Evolutionary conservation across 92 coral and sea anemone genomes (phyloP).

Genomic region (Zoanthus gigantus): DNA sequence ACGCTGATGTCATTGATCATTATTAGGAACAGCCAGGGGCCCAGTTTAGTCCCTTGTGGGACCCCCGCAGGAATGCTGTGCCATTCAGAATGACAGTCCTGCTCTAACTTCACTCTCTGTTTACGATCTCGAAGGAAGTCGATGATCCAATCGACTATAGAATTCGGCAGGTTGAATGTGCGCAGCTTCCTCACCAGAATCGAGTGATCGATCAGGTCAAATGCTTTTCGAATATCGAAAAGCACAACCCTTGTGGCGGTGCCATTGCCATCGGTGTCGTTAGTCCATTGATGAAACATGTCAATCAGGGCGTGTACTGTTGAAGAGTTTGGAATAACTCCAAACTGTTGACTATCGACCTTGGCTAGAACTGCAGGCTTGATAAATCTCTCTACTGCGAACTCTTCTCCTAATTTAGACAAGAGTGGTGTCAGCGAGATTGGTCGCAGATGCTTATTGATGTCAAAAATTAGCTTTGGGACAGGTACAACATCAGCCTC

Average conservation of each 20-base stretch:
- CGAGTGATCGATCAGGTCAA: constrained; percentile 2
- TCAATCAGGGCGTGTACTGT: constrained; percentile 13
- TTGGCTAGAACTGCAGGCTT: constrained; percentile 1
- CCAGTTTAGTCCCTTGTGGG: no score
- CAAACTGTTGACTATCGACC: constrained; percentile 16
- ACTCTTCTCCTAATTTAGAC: constrained; percentile 6
- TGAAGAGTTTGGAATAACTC: constrained; percentile 14
- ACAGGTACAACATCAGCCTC: no score
- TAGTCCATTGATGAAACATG: not conserved
- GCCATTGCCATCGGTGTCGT: constrained; percentile 4
- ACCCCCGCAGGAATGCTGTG: no score
- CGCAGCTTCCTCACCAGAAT: not conserved
- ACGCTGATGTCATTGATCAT: no score
- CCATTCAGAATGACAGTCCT: no score
- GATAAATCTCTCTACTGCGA: not conserved
- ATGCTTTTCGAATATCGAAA: not conserved
- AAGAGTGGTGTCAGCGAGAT: constrained; percentile 2
- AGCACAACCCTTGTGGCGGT: not conserved
- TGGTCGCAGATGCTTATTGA: not conserved
- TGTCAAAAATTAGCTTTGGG: not conserved
- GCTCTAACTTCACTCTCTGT: no score
- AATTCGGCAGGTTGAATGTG: not conserved
- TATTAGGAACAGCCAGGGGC: no score
- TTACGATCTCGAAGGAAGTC: no score
- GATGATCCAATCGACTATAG: no score